phyloP scores from a whole-genome alignment of 2,113 vertebrate species.

The Prolemur simus region DNA sequence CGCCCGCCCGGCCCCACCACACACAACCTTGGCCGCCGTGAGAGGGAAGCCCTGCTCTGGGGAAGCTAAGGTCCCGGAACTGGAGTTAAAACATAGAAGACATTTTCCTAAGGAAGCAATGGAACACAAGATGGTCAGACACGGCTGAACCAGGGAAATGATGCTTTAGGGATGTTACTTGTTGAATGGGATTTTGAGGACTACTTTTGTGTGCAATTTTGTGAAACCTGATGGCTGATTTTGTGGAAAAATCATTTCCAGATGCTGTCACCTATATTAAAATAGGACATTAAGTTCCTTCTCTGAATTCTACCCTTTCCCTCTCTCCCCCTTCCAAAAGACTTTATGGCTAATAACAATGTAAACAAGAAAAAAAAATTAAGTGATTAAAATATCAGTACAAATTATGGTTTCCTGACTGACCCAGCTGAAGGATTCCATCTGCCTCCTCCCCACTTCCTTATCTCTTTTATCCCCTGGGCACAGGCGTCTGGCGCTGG shows the following conservation, averaged over 20 bases:
- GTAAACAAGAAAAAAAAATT: constrained; percentile 10
- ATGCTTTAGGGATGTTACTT: background rate
- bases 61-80: background rate
- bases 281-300: constrained; percentile 1
- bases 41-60: background rate
- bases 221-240: background rate
- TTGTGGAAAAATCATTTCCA: constrained; percentile 26
- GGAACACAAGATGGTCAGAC: background rate
- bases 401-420: background rate
- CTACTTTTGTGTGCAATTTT: background rate
- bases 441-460: background rate
- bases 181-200: background rate
- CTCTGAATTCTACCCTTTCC: constrained; percentile 8
- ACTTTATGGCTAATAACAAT: background rate
- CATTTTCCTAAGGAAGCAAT: background rate
- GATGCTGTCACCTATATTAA: background rate
- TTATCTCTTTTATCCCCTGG: background rate
- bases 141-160: background rate
- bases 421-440: background rate
- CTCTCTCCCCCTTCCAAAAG: background rate
- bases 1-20: too few species aligned
- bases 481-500: background rate
- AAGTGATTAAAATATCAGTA: background rate
- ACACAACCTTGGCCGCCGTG: background rate
- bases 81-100: background rate